These are phyloP conservation scores for Eulemur rubriventer DNA, from an alignment of 2,797 vertebrate species.

Conservation along the genomic window DNA sequence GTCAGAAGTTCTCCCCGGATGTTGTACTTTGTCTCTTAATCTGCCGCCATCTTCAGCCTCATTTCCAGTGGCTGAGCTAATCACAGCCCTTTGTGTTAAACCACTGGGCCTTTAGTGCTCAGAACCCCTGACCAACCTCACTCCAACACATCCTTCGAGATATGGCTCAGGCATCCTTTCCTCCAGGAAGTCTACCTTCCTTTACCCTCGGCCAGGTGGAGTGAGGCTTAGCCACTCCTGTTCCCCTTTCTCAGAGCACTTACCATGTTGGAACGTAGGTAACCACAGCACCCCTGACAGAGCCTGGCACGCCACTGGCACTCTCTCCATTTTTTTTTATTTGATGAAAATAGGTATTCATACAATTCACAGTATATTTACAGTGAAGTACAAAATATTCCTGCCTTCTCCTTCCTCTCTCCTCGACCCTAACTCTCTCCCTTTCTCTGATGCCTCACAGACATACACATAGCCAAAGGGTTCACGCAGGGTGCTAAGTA, in stretches of 20 bases:
- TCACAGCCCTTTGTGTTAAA: not conserved
- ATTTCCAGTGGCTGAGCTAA: not conserved
- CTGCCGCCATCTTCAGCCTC: not conserved
- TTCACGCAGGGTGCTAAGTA: slow-evolving; percentile 50
- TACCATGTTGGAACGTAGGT: rapidly evolving
- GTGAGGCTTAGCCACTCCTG: not conserved
- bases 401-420: not conserved
- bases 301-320: too few species aligned
- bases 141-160: not conserved
- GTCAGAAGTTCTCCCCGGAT: not conserved
- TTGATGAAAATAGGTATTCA: not conserved
- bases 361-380: not conserved
- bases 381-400: not conserved
- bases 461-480: slow-evolving; percentile 23
- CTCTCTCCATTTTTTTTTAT: not conserved
- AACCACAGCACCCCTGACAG: not conserved
- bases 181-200: not conserved
- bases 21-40: not conserved
- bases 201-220: not conserved
- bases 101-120: not conserved
- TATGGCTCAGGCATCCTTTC: not conserved
- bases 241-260: not conserved
- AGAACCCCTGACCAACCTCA: not conserved
- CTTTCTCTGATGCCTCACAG: not conserved
- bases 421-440: not conserved